phyloP scores from a whole-genome alignment of 2,797 vertebrate genomes.

The Sebastes trivittatus region DNA sequence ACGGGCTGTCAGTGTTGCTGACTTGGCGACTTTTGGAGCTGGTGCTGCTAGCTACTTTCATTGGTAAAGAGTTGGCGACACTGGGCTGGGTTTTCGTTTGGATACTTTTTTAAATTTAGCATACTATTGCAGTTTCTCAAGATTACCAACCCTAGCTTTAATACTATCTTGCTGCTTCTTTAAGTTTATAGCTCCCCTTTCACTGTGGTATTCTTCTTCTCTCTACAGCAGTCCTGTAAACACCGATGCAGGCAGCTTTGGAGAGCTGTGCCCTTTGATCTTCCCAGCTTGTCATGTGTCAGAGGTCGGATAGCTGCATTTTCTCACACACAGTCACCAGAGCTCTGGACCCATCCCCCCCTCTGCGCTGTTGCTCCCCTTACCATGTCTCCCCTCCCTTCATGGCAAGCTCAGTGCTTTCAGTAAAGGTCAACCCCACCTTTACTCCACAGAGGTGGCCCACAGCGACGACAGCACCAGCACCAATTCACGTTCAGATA shows the following conservation, averaged over 20 bases:
- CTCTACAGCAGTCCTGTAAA: constrained; percentile 43
- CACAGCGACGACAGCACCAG: constrained; percentile 17
- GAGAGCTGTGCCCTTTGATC: constrained; percentile 68
- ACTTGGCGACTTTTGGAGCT: no score
- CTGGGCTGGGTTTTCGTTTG: no score
- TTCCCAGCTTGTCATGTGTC: constrained; percentile 68
- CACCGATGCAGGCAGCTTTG: constrained; percentile 39
- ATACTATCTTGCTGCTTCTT: neutral
- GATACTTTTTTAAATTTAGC: no score
- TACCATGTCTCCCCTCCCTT: constrained; percentile 33
- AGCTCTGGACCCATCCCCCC: constrained; percentile 38
- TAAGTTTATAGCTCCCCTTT: neutral
- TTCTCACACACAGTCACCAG: constrained; percentile 68
- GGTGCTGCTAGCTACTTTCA: no score
- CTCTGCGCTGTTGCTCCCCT: constrained; percentile 36
- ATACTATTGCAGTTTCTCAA: no score
- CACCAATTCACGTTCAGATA: constrained; percentile 5
- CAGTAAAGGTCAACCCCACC: constrained; percentile 75
- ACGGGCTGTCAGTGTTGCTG: no score
- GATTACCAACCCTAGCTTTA: no score
- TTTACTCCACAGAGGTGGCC: constrained; percentile 44
- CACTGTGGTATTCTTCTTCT: neutral
- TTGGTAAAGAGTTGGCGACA: no score
- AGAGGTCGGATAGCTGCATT: constrained; percentile 77
- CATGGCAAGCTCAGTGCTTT: constrained; percentile 53